Conservation (phyloP, 2,888 invertebrate genomes). For the Nomada fucata region DNA sequence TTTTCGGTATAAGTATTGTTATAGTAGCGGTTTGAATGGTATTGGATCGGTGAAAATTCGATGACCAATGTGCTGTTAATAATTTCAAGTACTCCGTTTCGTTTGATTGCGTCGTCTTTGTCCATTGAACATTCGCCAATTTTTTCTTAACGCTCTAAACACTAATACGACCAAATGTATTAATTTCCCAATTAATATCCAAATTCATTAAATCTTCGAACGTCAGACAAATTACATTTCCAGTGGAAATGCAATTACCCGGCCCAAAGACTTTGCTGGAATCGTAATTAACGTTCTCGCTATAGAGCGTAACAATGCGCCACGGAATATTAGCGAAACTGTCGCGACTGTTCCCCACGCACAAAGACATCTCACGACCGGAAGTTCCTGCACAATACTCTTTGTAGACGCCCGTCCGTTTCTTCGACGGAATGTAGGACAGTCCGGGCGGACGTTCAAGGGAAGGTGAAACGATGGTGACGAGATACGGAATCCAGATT, state of each 20-base stretch:
- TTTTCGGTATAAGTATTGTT: too few relatives aligned
- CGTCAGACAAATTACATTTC: background rate
- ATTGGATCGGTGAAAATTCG: too few relatives aligned
- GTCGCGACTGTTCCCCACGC: conserved; percentile 9
- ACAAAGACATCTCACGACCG: background rate
- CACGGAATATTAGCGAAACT: conserved; percentile 13
- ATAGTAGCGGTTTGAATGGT: too few relatives aligned
- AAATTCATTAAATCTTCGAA: background rate
- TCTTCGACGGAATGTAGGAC: conserved; percentile 29
- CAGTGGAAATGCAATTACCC: background rate
- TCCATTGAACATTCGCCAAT: too few relatives aligned
- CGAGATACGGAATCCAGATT: conserved; percentile 63
- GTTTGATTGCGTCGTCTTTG: too few relatives aligned
- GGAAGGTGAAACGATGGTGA: conserved; percentile 45
- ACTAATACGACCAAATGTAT: too few relatives aligned
- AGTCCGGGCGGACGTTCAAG: background rate
- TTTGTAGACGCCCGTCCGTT: conserved; percentile 33
- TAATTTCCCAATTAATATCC: background rate
- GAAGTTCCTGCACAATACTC: conserved; percentile 23
- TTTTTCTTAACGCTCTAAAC: too few relatives aligned
- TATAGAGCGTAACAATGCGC: background rate
- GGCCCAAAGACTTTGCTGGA: background rate
- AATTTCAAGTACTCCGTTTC: too few relatives aligned
- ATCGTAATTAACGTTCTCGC: background rate
- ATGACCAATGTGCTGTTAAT: too few relatives aligned